Percentiles rank a stretch among this genome's conserved stretches.
Conservation (phyloP, 2,113 vertebrate species). For the Bos indicus region DNA sequence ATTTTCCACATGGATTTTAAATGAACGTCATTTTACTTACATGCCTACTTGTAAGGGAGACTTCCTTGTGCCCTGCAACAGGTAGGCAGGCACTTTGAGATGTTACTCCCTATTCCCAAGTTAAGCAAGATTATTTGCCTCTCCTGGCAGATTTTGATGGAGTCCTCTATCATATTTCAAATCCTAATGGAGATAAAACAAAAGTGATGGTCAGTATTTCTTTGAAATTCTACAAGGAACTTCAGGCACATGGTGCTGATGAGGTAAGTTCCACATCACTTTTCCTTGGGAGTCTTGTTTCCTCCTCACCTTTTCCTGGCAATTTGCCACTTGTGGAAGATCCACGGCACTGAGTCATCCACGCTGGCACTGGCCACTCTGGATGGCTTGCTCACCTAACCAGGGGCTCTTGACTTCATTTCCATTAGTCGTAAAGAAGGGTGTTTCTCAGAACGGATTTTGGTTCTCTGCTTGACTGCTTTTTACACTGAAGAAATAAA, state of each 20-base stretch:
- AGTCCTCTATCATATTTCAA: constrained; percentile 99
- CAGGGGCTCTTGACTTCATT: not conserved
- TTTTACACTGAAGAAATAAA: constrained; percentile 31
- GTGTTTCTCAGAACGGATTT: not conserved
- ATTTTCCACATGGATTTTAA: not conserved
- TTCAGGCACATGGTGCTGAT: constrained; percentile 96
- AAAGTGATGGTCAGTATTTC: constrained; percentile 99
- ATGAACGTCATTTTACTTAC: not conserved
- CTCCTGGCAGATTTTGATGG: constrained; percentile 94
- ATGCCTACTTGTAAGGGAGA: not conserved
- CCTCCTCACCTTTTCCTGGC: not conserved
- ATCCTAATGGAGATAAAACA: constrained; percentile 97
- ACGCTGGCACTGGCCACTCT: not conserved
- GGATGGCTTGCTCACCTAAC: not conserved
- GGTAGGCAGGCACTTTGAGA: not conserved
- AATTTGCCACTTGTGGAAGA: not conserved
- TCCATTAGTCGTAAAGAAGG: not conserved
- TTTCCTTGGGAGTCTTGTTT: not conserved
- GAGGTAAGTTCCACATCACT: constrained; percentile 84
- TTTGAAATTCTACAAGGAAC: constrained; percentile 99
- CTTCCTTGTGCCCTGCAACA: not conserved
- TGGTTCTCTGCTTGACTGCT: not conserved
- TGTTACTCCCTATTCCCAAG: not conserved
- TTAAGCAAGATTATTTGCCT: constrained; percentile 23
- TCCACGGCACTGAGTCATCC: not conserved